Base-by-base conservation (phyloP, 2,888 invertebrate genomes). In the Cheiracanthium punctorium region DNA sequence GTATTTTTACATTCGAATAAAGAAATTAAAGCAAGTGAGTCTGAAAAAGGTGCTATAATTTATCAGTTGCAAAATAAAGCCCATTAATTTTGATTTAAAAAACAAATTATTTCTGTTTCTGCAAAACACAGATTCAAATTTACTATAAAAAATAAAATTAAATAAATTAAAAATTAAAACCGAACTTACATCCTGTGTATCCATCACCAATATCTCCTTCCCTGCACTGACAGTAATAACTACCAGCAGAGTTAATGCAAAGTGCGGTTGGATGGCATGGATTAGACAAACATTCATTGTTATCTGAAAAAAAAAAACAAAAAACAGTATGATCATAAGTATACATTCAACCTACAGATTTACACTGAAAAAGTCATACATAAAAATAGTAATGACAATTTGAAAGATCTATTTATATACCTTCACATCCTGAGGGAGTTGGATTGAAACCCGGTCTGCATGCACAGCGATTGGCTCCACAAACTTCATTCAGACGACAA, bases 161-260 rank as follows among this genome's bases (percentile, higher is more conserved):
- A 4, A 20, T 52, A 52, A 52, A 52, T 33, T 20, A 0, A 52
- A n/a, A 33, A 48, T 17, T 2, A 48, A n/a, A 48, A 48, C 2
- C 12, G 37, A 24, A 67, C 87, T 77, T 77, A 87, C 89, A 89
- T 75, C 88, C 88, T 28, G 81, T 89, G 70, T 87, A 87, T 17
- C 90, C 94, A 91, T 95, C 95, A 1, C 97, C 97, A 20, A 96
- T 95, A 97, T 0, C 94, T 90, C 95, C 95, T 90, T 93, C 94
- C 30, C 95, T 95, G 91, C 96, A 96, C 89, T 95, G 93, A 90
- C 97, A 97, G 89, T 94, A 94, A 91, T 94, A 97, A 0, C 96
- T 95, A 2, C 97, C 97, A 1, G 94, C 94, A 0, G 94, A 93
- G 91, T 97, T 97, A 88, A 95, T 92, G 91, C 97, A 97, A 72